These are phyloP conservation scores for Hyles lineata DNA, from an alignment of 2,888 invertebrate species.

Conservation along the genomic window DNA sequence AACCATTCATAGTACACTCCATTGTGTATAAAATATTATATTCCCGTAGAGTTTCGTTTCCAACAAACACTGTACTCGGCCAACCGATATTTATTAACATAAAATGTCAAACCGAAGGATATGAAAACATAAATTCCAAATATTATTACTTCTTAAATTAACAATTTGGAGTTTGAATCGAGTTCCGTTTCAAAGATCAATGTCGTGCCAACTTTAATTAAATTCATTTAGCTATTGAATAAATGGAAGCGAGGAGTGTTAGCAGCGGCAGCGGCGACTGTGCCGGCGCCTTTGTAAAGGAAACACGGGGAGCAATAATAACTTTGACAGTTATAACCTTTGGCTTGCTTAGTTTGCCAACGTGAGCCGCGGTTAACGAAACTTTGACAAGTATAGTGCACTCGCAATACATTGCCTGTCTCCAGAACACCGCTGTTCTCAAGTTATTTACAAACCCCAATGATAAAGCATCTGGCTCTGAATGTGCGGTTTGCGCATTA, in stretches of 20 bases:
- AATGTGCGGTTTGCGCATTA: background rate
- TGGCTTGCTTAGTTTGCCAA: slow-evolving; percentile 57
- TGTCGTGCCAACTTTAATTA: slow-evolving; percentile 59
- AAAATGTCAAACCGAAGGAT: slow-evolving; percentile 14
- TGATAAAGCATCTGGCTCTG: slow-evolving; percentile 29
- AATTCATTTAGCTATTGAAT: slow-evolving; percentile 62
- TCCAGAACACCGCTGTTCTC: slow-evolving; percentile 44
- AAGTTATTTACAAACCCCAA: slow-evolving; percentile 42
- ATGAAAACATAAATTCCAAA: slow-evolving; percentile 28
- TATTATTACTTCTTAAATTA: slow-evolving; percentile 35
- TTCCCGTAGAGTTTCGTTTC: background rate
- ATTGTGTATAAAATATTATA: background rate
- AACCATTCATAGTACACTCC: background rate
- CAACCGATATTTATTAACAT: slow-evolving; percentile 9
- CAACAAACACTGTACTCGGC: background rate
- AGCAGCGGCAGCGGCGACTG: slow-evolving; percentile 35
- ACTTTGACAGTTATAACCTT: slow-evolving; percentile 75
- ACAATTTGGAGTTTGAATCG: slow-evolving; percentile 49
- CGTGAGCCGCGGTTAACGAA: slow-evolving; percentile 57
- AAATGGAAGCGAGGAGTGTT: slow-evolving; percentile 46
- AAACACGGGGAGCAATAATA: slow-evolving; percentile 66
- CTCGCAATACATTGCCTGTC: slow-evolving; percentile 62
- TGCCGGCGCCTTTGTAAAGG: slow-evolving; percentile 53
- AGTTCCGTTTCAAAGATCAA: slow-evolving; percentile 53
- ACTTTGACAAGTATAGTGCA: slow-evolving; percentile 71